Base-by-base conservation (phyloP, 1,140 invertebrate genomes). In the Bacillus rossius region DNA sequence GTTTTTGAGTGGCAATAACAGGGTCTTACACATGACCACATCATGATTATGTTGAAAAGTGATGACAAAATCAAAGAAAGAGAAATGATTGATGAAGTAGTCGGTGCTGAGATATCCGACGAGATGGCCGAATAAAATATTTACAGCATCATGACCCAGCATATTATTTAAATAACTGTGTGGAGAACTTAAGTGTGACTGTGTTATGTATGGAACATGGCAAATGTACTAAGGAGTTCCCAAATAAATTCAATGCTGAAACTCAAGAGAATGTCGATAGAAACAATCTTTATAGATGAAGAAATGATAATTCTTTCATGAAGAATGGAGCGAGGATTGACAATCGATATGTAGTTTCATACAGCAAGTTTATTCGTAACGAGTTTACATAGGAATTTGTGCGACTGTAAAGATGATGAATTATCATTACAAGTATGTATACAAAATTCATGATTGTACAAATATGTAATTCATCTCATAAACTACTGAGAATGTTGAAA, bases 341-440 rank as follows among this genome's bases (percentile, higher is more conserved):
- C 13, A 60, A 66, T 60, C 70, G 70, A 50, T 34, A 42, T 23
- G 59, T 73, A 22, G 67, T 74, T 3, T 67, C 72, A 1, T 74
- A 72, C 55, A 73, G 69, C 61, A 50, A 53, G 48, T 57, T 61
- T 54, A 45, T 73, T 37, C 47, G 53, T 2, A 26, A 54, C 41
- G 67, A 61, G 37, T 75, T 64, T 43, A 73, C 61, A 61, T 69
- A 3, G 71, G 70, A 64, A 52, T 63, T 58, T 71, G 67, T 55
- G 34, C 61, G 41, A 62, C 63, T 16, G 62, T 71, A 22, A 64
- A 68, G 55, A 19, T 52, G 34, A 58, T 66, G 13, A 73, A 72
- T 52, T 73, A 73, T 60, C 37, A 71, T 42, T 67, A 57, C 52
- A 72, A 69, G 61, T 71, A 73, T 59, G 22, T 69, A 13, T 65